These are phyloP conservation scores for Diachrysia chrysitis DNA, from an alignment of 2,888 invertebrate genomes.

Conservation along the genomic window DNA sequence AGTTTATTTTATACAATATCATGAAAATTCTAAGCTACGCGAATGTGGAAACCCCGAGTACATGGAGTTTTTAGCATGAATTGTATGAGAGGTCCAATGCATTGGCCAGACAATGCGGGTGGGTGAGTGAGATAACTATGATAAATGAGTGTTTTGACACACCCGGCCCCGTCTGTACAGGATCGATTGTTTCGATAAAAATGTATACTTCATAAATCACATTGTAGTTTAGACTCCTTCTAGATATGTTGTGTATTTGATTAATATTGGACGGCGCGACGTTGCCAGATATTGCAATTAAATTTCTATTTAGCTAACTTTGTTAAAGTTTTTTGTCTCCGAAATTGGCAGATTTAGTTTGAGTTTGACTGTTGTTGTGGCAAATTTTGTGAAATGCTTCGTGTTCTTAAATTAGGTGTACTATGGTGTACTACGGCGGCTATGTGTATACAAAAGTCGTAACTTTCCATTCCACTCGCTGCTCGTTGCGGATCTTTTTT, in stretches of 20 bases:
- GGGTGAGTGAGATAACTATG: conserved; percentile 78
- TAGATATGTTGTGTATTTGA: conserved; percentile 37
- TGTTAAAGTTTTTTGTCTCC: conserved; percentile 13
- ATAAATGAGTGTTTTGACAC: conserved; percentile 82
- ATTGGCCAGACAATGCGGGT: conserved; percentile 71
- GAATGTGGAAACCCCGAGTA: not conserved
- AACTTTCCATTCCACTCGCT: conserved; percentile 28
- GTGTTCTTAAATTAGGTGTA: conserved; percentile 17
- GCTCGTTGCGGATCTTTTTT: conserved; percentile 37
- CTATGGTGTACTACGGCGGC: not conserved
- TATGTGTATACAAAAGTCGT: conserved; percentile 29
- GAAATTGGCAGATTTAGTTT: conserved; percentile 9
- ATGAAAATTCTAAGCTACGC: not conserved
- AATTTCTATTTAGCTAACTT: conserved; percentile 14
- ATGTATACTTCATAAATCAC: conserved; percentile 65
- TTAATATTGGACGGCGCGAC: conserved; percentile 31
- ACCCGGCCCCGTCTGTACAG: conserved; percentile 62
- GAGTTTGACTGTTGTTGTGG: conserved; percentile 33
- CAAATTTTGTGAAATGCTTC: conserved; percentile 28
- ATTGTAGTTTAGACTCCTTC: conserved; percentile 27
- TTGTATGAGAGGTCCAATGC: conserved; percentile 60
- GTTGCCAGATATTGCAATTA: conserved; percentile 16
- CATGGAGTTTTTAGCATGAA: conserved; percentile 38
- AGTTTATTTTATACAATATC: not conserved
- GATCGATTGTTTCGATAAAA: conserved; percentile 81